Base-by-base conservation (phyloP, 2,797 vertebrate genomes). In the Vultur gryphus region DNA sequence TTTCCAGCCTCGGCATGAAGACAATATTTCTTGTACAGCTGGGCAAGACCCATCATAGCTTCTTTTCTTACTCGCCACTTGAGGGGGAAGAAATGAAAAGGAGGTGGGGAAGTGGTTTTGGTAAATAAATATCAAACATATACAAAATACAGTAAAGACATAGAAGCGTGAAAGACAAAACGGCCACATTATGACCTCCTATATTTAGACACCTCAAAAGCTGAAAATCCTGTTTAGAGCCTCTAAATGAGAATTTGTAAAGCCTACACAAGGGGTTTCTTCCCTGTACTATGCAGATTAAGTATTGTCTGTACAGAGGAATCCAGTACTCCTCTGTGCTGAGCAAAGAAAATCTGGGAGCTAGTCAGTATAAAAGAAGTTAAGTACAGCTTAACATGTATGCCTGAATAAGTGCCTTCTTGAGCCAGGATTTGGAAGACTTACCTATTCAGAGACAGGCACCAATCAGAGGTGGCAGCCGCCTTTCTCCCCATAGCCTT, bases 31-130 rank as follows among this genome's bases (percentile, higher is more conserved):
- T 99, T 99, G 96, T 98, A 99, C 17, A 99, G 98, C 92, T 99
- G 99, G 71, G 99, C 99, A 95, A 99, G 98, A 87, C 99, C 99
- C 99, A 99, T 99, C 99, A 99, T 99, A 59, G 99, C 99, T 98
- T 99, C 99, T 97, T 99, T 99, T 96, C 99, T 99, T 65, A 99
- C 99, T 92, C 99, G 98, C 99, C 99, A 99, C 99, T 96, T 95
- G 24, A 97, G 81, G 72, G 31, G 55, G 83, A 64, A 97, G 89
- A 96, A 94, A 85, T 31, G 9, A 76, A 92, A 95, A 79, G 25
- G 25, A 94, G 17, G 19, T 61, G 28, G 14, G 49, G 26, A 84
- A 93, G 23, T 18, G 19, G 11, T 90, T 93, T 86, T 78, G 31
- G 31, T 57, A 91, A 95, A 84, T 39, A 80, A 57, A n/a, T 35